These are phyloP conservation scores for Tamias sibiricus DNA, from an alignment of 2,113 vertebrate species.

Conservation along the genomic window DNA sequence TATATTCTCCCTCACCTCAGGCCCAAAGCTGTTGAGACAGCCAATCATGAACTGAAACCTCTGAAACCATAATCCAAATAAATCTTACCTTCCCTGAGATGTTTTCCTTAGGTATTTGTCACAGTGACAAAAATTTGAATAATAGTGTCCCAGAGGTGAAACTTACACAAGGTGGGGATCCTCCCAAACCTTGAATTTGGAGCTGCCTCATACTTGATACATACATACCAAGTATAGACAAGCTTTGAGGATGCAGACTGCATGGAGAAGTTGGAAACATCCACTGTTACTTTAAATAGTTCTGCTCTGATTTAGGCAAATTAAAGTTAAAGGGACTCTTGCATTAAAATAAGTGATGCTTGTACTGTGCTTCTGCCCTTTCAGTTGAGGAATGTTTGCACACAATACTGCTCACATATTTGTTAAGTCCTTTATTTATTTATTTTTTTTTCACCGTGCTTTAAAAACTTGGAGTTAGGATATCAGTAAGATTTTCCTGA, in stretches of 20 bases:
- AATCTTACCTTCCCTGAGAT: no score
- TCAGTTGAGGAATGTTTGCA: background rate
- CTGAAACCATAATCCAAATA: no score
- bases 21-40: no score
- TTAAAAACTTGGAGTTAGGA: background rate
- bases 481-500: background rate
- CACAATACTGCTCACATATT: background rate
- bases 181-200: background rate
- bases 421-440: background rate
- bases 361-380: background rate
- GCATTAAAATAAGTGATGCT: background rate
- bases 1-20: no score
- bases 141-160: background rate
- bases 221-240: background rate
- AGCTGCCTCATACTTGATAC: background rate
- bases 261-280: background rate
- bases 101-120: no score
- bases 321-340: background rate
- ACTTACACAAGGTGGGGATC: background rate
- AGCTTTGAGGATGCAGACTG: slow-evolving; percentile 88
- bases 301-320: background rate
- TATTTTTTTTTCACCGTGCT: background rate
- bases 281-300: background rate
- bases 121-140: no score
- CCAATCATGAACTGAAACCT: no score